Percentiles rank a stretch among this genome's conserved stretches.
Conservation (phyloP, 2,888 invertebrate genomes). For the Synanthedon andrenaeformis region DNA sequence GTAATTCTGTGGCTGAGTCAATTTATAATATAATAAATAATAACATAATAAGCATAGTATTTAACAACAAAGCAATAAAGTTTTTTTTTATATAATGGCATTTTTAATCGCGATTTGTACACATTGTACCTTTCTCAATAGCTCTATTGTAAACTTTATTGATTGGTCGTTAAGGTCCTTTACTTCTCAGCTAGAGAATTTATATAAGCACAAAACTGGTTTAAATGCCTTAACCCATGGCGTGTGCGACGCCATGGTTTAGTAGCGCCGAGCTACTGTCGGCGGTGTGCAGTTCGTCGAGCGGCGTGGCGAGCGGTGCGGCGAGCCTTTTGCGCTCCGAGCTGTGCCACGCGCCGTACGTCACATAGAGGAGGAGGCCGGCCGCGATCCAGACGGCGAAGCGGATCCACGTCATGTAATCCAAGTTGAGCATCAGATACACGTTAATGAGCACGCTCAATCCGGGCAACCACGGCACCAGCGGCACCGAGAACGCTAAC, state of each 20-base stretch:
- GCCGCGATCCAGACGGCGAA: constrained; percentile 86
- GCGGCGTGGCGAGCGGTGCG: constrained; percentile 3
- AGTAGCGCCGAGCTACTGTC: constrained; percentile 51
- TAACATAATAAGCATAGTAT: no score
- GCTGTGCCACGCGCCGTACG: constrained; percentile 80
- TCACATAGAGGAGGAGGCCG: constrained; percentile 79
- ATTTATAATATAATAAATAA: no score
- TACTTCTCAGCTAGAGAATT: no score
- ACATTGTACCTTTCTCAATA: no score
- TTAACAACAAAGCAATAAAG: no score
- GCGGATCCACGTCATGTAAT: constrained; percentile 84
- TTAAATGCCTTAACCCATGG: not conserved
- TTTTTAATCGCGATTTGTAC: no score
- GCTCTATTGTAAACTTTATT: no score
- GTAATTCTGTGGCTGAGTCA: no score
- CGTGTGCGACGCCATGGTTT: not conserved
- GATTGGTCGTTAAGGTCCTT: no score
- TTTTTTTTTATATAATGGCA: no score
- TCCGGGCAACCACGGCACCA: constrained; percentile 86
- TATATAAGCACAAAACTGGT: no score
- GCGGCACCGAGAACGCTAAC: constrained; percentile 80
- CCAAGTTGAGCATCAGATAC: constrained; percentile 81
- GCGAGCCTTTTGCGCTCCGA: constrained; percentile 45
- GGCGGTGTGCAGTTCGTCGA: constrained; percentile 31
- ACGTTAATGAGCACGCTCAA: constrained; percentile 86